Percentiles rank a stretch among this genome's conserved stretches.
phyloP scores from a whole-genome alignment of 2,888 invertebrate genomes.

The Scaptomyza reducta region DNA sequence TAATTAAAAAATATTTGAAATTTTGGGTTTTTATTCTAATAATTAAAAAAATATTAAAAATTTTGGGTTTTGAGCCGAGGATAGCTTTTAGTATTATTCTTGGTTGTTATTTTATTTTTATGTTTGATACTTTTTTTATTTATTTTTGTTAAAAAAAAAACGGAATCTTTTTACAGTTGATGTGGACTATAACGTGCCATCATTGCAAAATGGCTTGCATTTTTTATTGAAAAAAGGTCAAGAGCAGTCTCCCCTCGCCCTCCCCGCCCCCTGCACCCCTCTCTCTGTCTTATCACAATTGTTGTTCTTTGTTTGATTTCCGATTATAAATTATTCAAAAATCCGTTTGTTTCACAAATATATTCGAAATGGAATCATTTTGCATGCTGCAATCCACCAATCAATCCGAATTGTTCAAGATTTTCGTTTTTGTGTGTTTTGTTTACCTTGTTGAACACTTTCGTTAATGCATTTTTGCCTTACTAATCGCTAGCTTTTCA shows the following conservation, averaged over 20 bases:
- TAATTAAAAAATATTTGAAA: background rate
- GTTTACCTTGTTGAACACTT: background rate
- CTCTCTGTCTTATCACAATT: constrained; percentile 6
- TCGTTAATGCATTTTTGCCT: background rate
- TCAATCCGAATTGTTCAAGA: background rate
- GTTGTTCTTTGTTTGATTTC: constrained; percentile 16
- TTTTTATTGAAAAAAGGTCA: constrained; percentile 85
- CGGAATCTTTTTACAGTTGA: constrained; percentile 87
- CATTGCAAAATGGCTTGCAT: constrained; percentile 90
- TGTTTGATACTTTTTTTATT: too few relatives aligned
- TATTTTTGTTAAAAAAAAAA: too few relatives aligned
- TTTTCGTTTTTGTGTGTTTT: constrained; percentile 1
- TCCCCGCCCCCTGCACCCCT: background rate
- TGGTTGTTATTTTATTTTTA: constrained; percentile 26
- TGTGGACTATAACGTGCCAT: constrained; percentile 89
- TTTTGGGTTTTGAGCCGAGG: constrained; percentile 20
- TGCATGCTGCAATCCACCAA: constrained; percentile 13
- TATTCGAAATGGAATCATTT: too few relatives aligned
- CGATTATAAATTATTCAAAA: background rate
- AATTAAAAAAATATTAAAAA: background rate
- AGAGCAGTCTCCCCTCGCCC: constrained; percentile 41
- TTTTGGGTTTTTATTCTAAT: background rate
- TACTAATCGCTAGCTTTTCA: constrained; percentile 7
- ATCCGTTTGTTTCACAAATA: background rate
- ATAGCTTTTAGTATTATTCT: constrained; percentile 11